Evolutionary conservation across 2,113 vertebrate genomes (phyloP).

Genomic region (Corvus hawaiiensis): DNA sequence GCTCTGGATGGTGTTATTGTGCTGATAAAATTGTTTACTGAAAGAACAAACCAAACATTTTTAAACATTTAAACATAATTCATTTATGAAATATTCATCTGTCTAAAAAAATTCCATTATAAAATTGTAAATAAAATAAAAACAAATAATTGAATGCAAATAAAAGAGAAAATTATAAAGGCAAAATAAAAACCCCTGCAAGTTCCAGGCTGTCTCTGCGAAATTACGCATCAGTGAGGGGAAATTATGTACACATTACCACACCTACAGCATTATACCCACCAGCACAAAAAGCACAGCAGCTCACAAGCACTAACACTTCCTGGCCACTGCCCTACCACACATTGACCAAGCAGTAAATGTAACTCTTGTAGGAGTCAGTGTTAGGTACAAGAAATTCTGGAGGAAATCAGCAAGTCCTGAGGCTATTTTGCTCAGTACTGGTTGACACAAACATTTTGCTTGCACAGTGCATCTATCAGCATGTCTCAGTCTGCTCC

Average conservation of each 20-base stretch:
- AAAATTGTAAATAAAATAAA: conserved; percentile 58
- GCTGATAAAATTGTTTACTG: conserved; percentile 56
- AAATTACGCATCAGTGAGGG: neutral
- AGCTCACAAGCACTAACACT: neutral
- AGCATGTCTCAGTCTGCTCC: neutral
- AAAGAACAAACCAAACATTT: conserved; percentile 56
- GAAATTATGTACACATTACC: neutral
- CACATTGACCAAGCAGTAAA: neutral
- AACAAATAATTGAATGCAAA: conserved; percentile 57
- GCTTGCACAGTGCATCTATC: neutral
- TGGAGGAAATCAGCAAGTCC: neutral
- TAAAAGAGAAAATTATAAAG: conserved; percentile 26
- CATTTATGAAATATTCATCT: conserved; percentile 60
- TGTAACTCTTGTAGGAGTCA: neutral
- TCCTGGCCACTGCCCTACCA: neutral
- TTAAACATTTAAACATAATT: conserved; percentile 64
- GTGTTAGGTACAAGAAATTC: neutral
- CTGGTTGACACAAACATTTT: neutral
- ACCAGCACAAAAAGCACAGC: neutral
- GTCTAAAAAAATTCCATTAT: conserved; percentile 54
- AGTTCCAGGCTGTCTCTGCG: neutral
- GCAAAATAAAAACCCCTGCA: neutral
- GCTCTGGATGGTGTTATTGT: conserved; percentile 39
- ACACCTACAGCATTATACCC: neutral
- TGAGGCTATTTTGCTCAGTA: neutral